Evolutionary conservation across 92 coral and sea anemone species (phyloP).

Genomic region (Epizoanthus stellaris): DNA sequence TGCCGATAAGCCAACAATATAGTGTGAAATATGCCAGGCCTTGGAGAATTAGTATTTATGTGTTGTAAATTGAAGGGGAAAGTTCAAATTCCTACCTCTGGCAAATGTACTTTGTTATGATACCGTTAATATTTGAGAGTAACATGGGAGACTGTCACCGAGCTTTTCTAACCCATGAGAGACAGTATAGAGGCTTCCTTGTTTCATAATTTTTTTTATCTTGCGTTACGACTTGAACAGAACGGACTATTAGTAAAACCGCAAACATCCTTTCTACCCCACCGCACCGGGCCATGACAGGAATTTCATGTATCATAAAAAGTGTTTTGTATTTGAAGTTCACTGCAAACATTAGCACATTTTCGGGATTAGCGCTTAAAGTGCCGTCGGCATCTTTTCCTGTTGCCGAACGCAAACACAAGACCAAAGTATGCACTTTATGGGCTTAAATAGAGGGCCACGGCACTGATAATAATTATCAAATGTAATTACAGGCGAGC

Average conservation of each 20-base stretch:
- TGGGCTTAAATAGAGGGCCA: conserved; percentile 24
- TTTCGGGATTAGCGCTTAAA: conserved; percentile 14
- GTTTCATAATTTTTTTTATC: not conserved
- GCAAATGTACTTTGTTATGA: not conserved
- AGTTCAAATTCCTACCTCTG: conserved; percentile 23
- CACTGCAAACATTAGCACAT: conserved; percentile 32
- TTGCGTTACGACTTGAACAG: conserved; percentile 3
- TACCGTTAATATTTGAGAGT: not conserved
- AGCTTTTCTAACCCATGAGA: not conserved
- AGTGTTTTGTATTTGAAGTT: conserved; percentile 31
- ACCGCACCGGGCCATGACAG: conserved; percentile 16
- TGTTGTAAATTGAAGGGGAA: not conserved
- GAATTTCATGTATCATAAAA: conserved; percentile 17
- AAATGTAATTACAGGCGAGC: not conserved
- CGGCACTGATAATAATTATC: not conserved
- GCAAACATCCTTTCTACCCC: conserved; percentile 15
- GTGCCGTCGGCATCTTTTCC: conserved; percentile 33
- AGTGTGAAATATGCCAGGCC: not conserved
- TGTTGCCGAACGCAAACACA: conserved; percentile 1
- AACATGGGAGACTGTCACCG: not conserved
- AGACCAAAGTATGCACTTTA: conserved; percentile 33
- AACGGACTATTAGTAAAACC: conserved; percentile 9
- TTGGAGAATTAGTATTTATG: conserved; percentile 14
- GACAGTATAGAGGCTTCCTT: not conserved
- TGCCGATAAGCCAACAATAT: not conserved